Base-by-base conservation (phyloP, 1,140 invertebrate genomes). In the Cryptotermes secundus region DNA sequence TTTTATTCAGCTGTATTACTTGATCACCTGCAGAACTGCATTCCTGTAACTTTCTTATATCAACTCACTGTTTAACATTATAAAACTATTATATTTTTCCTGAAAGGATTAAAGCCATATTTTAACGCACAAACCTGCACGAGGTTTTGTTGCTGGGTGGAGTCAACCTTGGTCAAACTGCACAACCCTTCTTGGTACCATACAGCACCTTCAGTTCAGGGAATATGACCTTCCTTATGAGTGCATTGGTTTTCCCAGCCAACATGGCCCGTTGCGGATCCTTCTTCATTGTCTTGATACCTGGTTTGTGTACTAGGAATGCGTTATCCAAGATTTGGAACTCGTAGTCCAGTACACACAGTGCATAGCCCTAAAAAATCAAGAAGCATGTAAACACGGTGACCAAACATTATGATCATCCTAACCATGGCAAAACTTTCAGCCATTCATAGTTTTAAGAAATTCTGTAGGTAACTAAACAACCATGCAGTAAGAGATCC, bases 241-340 rank as follows among this genome's bases (percentile, higher is more conserved):
- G 92, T 34, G 93, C 90, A 87, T 96, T 96, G 85, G 96, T 97
- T 87, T 95, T 95, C 26, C 92, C 92, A 4, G 95, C 95, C 45
- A 97, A 90, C 86, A 93, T 91, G 36, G 95, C 95, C 36, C 96
- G 89, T 84, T 94, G 94, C 26, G 93, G 90, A 87, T 97, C 95
- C 88, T 95, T 95, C 87, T 94, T 95, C 87, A 94, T 93, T 38
- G 94, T 92, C 88, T 97, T 97, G 82, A 97, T 96, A 34, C 96
- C 96, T 0, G 96, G 96, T 85, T 96, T 94, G 89, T 97, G 96
- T 7, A 96, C 95, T 24, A 97, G 91, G 89, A 97, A 97, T 14
- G 95, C 96, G 88, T 97, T 97, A 89, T 97, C 96, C 86, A 98
- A 88, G 86, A 97, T 97, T 88, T 97, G 93, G 88, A 97, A 97